These are phyloP conservation scores for Neoitamus cyanurus DNA, from an alignment of 2,888 invertebrate species.

Conservation along the genomic window DNA sequence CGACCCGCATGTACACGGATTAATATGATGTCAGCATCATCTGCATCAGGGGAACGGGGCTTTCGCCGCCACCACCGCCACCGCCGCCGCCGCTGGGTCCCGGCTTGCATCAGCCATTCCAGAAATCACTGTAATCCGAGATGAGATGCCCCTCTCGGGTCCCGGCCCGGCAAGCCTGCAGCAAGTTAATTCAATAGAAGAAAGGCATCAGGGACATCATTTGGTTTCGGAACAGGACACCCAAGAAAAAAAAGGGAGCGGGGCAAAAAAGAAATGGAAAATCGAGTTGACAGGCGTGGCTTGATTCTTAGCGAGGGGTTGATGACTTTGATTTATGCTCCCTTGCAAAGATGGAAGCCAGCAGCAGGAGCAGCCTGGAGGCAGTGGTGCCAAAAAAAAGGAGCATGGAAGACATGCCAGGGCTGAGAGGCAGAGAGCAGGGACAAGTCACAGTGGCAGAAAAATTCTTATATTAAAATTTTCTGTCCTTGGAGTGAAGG, in stretches of 20 bases:
- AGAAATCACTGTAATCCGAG: constrained; percentile 16
- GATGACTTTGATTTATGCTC: constrained; percentile 52
- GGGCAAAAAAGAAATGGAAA: constrained; percentile 50
- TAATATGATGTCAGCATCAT: constrained; percentile 40
- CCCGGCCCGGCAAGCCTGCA: background rate
- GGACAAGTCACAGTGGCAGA: background rate
- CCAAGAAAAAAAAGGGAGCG: constrained; percentile 47
- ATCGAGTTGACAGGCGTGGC: constrained; percentile 57
- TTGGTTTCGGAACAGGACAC: constrained; percentile 40
- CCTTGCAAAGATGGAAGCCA: constrained; percentile 44
- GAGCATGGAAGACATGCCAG: background rate
- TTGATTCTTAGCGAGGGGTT: constrained; percentile 55
- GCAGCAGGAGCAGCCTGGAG: background rate
- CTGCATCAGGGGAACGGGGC: no score
- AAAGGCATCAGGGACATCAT: constrained; percentile 40
- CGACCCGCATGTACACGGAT: constrained; percentile 25
- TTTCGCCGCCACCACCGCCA: no score
- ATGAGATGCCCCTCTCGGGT: background rate
- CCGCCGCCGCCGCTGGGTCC: background rate
- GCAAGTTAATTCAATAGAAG: constrained; percentile 43
- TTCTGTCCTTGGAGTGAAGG: constrained; percentile 18
- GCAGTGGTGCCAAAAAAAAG: background rate
- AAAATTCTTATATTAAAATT: constrained; percentile 49
- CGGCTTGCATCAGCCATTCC: constrained; percentile 19
- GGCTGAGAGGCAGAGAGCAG: background rate